Percentiles rank a stretch among this genome's conserved stretches.
Evolutionary conservation across 2,888 invertebrate genomes (phyloP).

Genomic region (Drosophila mimetica): DNA sequence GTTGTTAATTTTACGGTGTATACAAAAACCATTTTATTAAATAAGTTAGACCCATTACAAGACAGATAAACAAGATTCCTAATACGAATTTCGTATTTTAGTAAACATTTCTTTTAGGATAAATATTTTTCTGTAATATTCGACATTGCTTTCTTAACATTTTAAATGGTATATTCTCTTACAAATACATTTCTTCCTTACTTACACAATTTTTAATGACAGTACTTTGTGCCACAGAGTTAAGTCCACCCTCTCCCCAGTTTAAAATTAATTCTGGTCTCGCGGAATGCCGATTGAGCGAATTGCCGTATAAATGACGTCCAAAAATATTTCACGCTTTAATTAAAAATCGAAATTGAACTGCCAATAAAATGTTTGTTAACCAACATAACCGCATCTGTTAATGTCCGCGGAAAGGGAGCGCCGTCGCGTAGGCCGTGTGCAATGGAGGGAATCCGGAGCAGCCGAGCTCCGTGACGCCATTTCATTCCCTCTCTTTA

Average conservation of each 20-base stretch:
- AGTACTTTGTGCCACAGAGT: constrained; percentile 6
- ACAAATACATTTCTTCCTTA: constrained; percentile 3
- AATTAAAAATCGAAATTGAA: constrained; percentile 78
- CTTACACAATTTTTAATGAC: constrained; percentile 12
- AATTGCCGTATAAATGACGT: constrained; percentile 27
- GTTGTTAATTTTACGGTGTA: no score
- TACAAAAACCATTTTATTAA: no score
- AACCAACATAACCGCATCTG: constrained; percentile 79
- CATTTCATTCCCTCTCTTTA: constrained; percentile 49
- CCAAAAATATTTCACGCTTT: constrained; percentile 66
- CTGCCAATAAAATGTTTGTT: constrained; percentile 77
- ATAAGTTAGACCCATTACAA: no score
- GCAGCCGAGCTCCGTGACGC: constrained; percentile 20
- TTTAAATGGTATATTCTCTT: neutral
- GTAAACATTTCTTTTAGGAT: no score
- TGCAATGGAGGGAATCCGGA: constrained; percentile 68
- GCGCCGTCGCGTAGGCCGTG: constrained; percentile 54
- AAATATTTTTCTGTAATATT: no score
- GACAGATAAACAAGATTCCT: no score
- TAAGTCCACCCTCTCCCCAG: neutral
- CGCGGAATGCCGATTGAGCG: constrained; percentile 24
- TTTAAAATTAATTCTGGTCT: constrained; percentile 18
- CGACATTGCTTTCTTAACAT: neutral
- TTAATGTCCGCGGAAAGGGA: constrained; percentile 67
- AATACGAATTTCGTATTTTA: no score